Evolutionary conservation across 1,140 invertebrate genomes (phyloP).

Genomic region (Hypothenemus hampei): DNA sequence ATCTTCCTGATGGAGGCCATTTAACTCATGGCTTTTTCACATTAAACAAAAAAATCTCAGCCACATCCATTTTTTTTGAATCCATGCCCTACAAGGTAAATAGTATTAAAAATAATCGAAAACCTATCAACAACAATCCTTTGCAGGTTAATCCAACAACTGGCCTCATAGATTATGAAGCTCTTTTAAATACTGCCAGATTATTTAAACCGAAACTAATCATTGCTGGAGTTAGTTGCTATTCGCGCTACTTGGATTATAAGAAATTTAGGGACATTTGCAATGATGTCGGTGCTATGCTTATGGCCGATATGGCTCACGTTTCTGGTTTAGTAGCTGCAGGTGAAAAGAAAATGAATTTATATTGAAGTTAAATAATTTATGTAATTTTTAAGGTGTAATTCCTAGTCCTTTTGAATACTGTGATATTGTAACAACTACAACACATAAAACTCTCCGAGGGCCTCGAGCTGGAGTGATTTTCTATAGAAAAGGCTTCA

Average conservation of each 20-base stretch:
- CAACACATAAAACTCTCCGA: constrained; percentile 92
- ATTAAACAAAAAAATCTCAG: constrained; percentile 87
- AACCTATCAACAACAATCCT: neutral
- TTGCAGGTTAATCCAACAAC: constrained; percentile 66
- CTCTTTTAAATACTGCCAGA: constrained; percentile 72
- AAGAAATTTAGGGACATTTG: constrained; percentile 85
- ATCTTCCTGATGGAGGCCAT: constrained; percentile 96
- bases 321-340: constrained; percentile 89
- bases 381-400: constrained; percentile 49
- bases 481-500: constrained; percentile 83
- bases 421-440: constrained; percentile 92
- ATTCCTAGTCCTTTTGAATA: constrained; percentile 90
- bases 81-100: constrained; percentile 94
- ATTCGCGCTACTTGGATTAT: constrained; percentile 80
- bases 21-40: constrained; percentile 94
- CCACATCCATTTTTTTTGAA: constrained; percentile 97
- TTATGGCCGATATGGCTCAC: constrained; percentile 97
- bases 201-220: constrained; percentile 92
- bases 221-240: constrained; percentile 90
- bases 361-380: neutral
- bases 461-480: constrained; percentile 88
- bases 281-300: constrained; percentile 75
- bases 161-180: constrained; percentile 93
- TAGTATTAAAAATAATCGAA: neutral
- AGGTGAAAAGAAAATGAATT: constrained; percentile 39